Evolutionary conservation across 2,888 invertebrate genomes (phyloP), one percentile per base, ranked within the genome.

Genomic region (Sphaerophoria rueppellii): DNA sequence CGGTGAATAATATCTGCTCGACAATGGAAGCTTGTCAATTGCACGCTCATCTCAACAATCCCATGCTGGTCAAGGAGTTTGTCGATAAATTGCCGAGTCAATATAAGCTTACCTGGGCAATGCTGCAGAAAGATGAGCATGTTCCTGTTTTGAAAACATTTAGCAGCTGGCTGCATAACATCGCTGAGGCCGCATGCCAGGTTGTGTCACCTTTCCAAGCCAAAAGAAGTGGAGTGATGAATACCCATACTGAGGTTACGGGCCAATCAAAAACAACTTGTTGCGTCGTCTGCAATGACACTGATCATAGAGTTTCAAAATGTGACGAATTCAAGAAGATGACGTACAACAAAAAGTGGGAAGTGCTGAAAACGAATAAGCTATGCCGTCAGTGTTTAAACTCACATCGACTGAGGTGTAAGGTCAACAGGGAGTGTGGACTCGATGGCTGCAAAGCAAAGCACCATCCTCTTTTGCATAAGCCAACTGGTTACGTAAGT

Each of bases 271-370:
- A 5, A 12, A n/a, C 34, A 6, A 55, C 40, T 7, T 7, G 7
- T 43, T 43, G 40, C 11, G 40, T 52, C 16, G 52, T 11, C 24
- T 52, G 52, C 52, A 52, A 52, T 11, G 9, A 24, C 7, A 4
- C 52, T 4, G 52, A 52, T 52, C 52, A 52, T 11, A 52, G 24
- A 7, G 24, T 52, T 24, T 24, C 16, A 4, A 46, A 34, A 14
- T 63, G 65, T n/a, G 40, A 11, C 11, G 35, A n/a, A 35, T 79
- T 79, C 54, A 24, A 48, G 46, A 70, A 77, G 14, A 24, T 74
- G 48, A 1, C 50, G 5, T 65, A 60, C 5, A 48, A 75, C 24
- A n/a, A 63, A 50, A 82, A 73, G 65, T 81, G 65, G 76, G 72
- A 82, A n/a, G n/a, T n/a, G n/a, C n/a, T n/a, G n/a, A n/a, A n/a